A percentile compares a stretch with the other conserved stretches of the same genome.
Evolutionary conservation across 2,888 invertebrate species (phyloP).

Genomic region (Nymphalis urticae): DNA sequence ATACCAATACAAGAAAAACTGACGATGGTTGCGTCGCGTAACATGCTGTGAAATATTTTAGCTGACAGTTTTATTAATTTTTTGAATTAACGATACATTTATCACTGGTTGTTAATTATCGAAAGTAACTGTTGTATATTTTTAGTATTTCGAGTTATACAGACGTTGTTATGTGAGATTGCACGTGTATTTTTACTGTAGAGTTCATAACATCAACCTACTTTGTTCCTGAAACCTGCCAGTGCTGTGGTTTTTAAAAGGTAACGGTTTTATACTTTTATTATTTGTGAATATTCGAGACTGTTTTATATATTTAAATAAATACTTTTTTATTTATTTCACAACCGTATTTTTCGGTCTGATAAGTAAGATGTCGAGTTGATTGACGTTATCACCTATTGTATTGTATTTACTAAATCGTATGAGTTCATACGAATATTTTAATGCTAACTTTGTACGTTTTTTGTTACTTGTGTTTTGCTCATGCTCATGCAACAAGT

Average conservation of each 20-base stretch:
- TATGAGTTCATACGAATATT: constrained; percentile 9
- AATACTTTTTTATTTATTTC: constrained; percentile 3
- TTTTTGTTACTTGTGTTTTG: background rate
- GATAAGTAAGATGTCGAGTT: constrained; percentile 12
- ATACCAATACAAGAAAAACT: constrained; percentile 39
- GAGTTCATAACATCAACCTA: constrained; percentile 59
- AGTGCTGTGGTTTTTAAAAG: constrained; percentile 72
- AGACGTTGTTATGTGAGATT: constrained; percentile 54
- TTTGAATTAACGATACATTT: constrained; percentile 58
- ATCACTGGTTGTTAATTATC: constrained; percentile 49
- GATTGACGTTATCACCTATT: constrained; percentile 22
- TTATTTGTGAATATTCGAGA: constrained; percentile 23
- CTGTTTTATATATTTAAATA: background rate
- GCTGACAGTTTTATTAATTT: constrained; percentile 58
- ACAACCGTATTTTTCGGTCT: constrained; percentile 4
- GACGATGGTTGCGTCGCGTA: constrained; percentile 46
- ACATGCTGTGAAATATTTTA: constrained; percentile 72
- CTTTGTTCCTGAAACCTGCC: constrained; percentile 73
- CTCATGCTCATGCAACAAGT: constrained; percentile 3
- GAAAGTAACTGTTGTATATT: constrained; percentile 48
- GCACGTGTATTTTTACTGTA: constrained; percentile 57
- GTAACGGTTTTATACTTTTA: constrained; percentile 66
- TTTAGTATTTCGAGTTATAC: constrained; percentile 61
- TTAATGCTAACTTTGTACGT: background rate
- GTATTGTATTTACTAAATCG: constrained; percentile 18